A percentile compares a stretch with the other conserved stretches of the same genome.
Evolutionary conservation across 2,888 invertebrate species (phyloP).

Genomic region (Brachyopa scutellaris): DNA sequence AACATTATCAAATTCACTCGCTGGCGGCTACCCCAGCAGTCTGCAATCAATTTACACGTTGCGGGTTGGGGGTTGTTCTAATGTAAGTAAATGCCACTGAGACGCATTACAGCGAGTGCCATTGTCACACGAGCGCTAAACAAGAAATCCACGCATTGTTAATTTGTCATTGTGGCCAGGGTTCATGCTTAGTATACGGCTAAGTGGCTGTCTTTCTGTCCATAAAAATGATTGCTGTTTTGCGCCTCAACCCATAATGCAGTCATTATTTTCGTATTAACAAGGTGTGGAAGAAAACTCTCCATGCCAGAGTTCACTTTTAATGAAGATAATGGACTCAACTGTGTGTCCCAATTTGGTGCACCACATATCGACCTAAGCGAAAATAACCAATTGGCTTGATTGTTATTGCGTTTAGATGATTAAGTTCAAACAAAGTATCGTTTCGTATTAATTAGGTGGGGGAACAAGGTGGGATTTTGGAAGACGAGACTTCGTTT

Average conservation of each 20-base stretch:
- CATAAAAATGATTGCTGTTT: conserved; percentile 72
- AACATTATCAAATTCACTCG: conserved; percentile 69
- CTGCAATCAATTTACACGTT: conserved; percentile 70
- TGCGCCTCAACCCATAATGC: conserved; percentile 77
- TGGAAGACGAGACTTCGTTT: no score
- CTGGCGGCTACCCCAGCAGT: conserved; percentile 31
- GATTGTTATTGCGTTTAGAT: conserved; percentile 53
- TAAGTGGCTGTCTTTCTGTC: conserved; percentile 71
- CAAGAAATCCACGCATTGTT: conserved; percentile 71
- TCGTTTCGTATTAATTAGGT: conserved; percentile 59
- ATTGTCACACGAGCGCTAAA: conserved; percentile 68
- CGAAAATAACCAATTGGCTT: conserved; percentile 48
- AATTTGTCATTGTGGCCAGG: conserved; percentile 68
- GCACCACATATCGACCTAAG: conserved; percentile 40
- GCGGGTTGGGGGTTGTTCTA: conserved; percentile 65
- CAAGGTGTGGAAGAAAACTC: conserved; percentile 82
- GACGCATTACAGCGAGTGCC: conserved; percentile 70
- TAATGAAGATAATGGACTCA: conserved; percentile 71
- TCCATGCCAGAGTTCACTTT: conserved; percentile 48
- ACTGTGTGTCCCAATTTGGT: conserved; percentile 58
- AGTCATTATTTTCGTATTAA: conserved; percentile 84
- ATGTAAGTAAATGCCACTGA: conserved; percentile 71
- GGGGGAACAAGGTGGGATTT: background rate
- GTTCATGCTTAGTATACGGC: conserved; percentile 59
- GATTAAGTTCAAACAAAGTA: conserved; percentile 68